These are phyloP conservation scores for Lagenorhynchus albirostris DNA, from an alignment of 2,113 vertebrate genomes.

Conservation along the genomic window DNA sequence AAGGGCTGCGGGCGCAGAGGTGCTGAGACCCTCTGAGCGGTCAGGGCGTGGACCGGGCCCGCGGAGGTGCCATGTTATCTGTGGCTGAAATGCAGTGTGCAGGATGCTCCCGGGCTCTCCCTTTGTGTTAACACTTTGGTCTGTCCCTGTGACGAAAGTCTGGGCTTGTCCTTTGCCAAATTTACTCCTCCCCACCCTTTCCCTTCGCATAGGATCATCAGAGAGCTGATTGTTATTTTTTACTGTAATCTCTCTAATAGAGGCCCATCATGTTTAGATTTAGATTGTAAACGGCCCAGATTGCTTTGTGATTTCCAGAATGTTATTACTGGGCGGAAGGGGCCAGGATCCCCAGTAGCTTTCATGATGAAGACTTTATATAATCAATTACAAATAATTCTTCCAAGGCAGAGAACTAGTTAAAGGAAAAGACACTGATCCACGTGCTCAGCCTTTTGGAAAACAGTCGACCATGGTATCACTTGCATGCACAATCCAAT, in stretches of 20 bases:
- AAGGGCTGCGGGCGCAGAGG: constrained; percentile 68
- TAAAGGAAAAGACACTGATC: background rate
- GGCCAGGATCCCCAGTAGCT: background rate
- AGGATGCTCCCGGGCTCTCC: constrained; percentile 77
- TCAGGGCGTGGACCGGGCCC: constrained; percentile 77
- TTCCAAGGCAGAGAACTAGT: background rate
- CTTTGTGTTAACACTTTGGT: constrained; percentile 81
- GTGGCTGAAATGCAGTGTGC: constrained; percentile 56
- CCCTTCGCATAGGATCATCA: constrained; percentile 76
- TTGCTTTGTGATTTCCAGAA: constrained; percentile 57
- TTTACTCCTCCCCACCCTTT: constrained; percentile 79
- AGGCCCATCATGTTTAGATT: constrained; percentile 64
- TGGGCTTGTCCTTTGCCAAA: constrained; percentile 73
- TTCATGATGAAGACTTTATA: background rate
- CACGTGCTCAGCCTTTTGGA: background rate
- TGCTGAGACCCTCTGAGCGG: constrained; percentile 68
- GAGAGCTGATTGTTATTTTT: constrained; percentile 77
- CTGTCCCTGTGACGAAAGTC: constrained; percentile 69
- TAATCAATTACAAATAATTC: background rate
- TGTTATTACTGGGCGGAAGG: background rate
- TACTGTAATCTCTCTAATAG: constrained; percentile 87
- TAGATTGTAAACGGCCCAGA: constrained; percentile 28
- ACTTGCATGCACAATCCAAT: background rate
- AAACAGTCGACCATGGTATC: background rate
- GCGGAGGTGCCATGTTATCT: constrained; percentile 78